Evolutionary conservation across 2,888 invertebrate genomes (phyloP).

Genomic region (Hypsopygia costalis): DNA sequence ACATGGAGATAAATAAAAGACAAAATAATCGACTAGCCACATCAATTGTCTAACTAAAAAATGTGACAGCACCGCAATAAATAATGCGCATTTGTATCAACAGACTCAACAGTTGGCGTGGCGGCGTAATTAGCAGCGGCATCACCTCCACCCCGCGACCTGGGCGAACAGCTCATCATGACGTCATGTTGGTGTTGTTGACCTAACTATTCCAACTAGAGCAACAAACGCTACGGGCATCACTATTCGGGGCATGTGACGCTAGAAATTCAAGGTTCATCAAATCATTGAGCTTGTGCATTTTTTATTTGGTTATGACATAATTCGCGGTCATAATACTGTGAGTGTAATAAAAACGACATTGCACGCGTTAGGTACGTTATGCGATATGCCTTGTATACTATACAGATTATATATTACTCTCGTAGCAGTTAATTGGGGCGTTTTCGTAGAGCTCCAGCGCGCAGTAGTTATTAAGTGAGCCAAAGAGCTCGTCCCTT

Average conservation of each 20-base stretch:
- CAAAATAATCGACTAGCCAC: background rate
- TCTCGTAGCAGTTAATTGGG: no score
- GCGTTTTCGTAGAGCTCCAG: no score
- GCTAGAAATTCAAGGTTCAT: constrained; percentile 9
- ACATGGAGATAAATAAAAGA: background rate
- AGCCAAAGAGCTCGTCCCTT: no score
- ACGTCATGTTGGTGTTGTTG: constrained; percentile 72
- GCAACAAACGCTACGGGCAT: constrained; percentile 22
- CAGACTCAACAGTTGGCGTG: constrained; percentile 47
- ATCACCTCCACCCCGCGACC: constrained; percentile 57
- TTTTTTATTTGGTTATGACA: no score
- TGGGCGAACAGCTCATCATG: constrained; percentile 57
- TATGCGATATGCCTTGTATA: no score
- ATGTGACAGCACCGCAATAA: constrained; percentile 15
- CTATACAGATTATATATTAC: no score
- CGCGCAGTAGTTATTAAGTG: no score
- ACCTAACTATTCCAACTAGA: constrained; percentile 40
- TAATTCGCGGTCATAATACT: no score
- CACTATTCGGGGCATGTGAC: constrained; percentile 26
- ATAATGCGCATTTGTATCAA: constrained; percentile 41
- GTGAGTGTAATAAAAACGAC: no score
- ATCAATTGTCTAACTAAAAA: constrained; percentile 4
- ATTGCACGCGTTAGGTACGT: no score
- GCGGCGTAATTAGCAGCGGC: constrained; percentile 45
- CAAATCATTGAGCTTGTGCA: no score